These are phyloP conservation scores for Antheraea assamensis DNA, from an alignment of 2,888 invertebrate genomes.

Conservation along the genomic window DNA sequence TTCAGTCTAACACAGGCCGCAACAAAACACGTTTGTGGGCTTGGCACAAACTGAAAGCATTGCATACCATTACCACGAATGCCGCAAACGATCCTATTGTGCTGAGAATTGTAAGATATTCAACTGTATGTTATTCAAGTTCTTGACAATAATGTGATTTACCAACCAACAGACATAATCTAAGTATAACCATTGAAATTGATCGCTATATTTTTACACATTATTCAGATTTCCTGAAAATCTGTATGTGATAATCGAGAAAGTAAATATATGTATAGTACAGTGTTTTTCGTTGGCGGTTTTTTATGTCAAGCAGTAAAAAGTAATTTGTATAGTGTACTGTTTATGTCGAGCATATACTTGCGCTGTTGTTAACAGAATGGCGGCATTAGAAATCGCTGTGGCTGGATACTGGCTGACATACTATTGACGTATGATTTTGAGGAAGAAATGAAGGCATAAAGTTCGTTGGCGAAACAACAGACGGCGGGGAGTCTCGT, in stretches of 20 bases:
- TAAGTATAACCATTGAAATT: neutral
- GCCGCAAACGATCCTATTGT: slow-evolving; percentile 42
- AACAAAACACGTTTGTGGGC: slow-evolving; percentile 14
- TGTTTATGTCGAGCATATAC: too few relatives aligned
- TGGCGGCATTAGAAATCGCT: too few relatives aligned
- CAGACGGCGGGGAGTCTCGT: too few relatives aligned
- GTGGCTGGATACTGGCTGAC: too few relatives aligned
- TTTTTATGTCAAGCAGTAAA: too few relatives aligned
- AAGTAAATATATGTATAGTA: neutral
- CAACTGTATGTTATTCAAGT: neutral
- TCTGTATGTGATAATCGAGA: neutral
- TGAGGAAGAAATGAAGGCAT: too few relatives aligned
- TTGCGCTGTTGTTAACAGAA: too few relatives aligned
- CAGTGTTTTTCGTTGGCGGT: too few relatives aligned
- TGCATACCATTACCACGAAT: slow-evolving; percentile 29
- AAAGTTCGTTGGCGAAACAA: too few relatives aligned
- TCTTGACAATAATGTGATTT: slow-evolving; percentile 13
- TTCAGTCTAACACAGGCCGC: slow-evolving; percentile 8
- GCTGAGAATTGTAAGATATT: slow-evolving; percentile 24
- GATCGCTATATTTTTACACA: neutral
- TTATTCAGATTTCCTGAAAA: neutral
- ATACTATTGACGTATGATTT: too few relatives aligned
- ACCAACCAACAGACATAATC: neutral
- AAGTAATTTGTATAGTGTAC: too few relatives aligned
- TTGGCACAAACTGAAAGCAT: slow-evolving; percentile 13